phyloP scores from a whole-genome alignment of 2,888 invertebrate species.

The Agrotis clavis region DNA sequence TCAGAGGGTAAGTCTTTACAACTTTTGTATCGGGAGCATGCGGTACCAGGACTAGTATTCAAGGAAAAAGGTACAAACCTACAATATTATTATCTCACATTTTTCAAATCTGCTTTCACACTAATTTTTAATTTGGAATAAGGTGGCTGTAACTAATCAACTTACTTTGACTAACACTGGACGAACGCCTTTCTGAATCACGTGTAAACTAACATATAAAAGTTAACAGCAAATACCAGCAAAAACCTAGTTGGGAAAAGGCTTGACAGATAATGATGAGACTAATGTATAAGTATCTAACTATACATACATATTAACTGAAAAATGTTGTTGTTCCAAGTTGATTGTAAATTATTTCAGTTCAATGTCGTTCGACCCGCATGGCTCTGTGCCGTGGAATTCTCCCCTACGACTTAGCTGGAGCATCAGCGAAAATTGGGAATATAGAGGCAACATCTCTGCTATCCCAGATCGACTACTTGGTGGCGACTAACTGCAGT shows the following conservation, averaged over 20 bases:
- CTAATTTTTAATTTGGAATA: constrained; percentile 15
- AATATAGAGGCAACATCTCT: constrained; percentile 82
- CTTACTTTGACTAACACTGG: not conserved
- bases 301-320: not conserved
- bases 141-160: constrained; percentile 48
- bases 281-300: not conserved
- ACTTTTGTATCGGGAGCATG: constrained; percentile 66
- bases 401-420: constrained; percentile 93
- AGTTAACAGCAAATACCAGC: not conserved
- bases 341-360: constrained; percentile 71
- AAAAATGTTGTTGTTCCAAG: constrained; percentile 13
- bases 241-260: not conserved
- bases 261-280: not conserved
- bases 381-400: constrained; percentile 92
- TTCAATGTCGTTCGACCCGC: constrained; percentile 89
- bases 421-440: constrained; percentile 83
- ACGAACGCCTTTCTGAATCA: not conserved
- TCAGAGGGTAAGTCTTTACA: constrained; percentile 82
- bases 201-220: not conserved
- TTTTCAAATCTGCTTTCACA: constrained; percentile 24
- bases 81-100: constrained; percentile 20
- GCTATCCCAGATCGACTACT: constrained; percentile 91
- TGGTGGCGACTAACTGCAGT: constrained; percentile 92
- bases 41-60: constrained; percentile 53
- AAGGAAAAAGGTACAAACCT: constrained; percentile 36